Percentiles rank a stretch among this genome's conserved stretches.
phyloP scores from a whole-genome alignment of 2,797 vertebrate species.

The Heteromormyrus szaboi region DNA sequence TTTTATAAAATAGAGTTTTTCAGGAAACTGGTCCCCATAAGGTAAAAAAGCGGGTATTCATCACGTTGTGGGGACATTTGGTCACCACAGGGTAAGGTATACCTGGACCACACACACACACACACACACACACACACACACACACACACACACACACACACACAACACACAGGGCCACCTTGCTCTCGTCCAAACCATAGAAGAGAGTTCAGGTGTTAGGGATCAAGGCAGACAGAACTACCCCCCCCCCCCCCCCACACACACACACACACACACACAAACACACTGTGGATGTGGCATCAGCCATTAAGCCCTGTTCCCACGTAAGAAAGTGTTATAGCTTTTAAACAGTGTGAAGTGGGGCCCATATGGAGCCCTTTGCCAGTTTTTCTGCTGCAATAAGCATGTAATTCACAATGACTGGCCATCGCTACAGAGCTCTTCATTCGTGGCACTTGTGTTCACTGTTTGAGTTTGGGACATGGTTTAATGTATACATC shows the following conservation, averaged over 20 bases:
- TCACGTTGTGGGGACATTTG: background rate
- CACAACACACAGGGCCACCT: background rate
- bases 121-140: background rate
- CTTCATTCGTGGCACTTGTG: background rate
- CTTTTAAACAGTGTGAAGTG: conserved; percentile 16
- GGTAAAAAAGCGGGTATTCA: too few relatives aligned
- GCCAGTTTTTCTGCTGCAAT: background rate
- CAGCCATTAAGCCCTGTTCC: conserved; percentile 45
- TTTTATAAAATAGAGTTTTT: too few relatives aligned
- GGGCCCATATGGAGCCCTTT: background rate
- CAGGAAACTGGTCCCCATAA: background rate
- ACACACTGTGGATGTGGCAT: conserved; percentile 35
- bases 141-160: background rate
- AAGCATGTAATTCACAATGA: background rate
- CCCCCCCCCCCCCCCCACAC: background rate
- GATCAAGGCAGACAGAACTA: background rate
- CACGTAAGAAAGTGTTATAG: conserved; percentile 58
- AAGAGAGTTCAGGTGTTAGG: background rate
- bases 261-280: background rate
- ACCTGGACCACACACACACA: background rate
- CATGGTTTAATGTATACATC: too few relatives aligned
- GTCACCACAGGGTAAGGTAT: background rate
- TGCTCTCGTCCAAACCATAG: background rate
- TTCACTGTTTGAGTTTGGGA: too few relatives aligned
- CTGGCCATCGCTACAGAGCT: background rate